phyloP scores from a whole-genome alignment of 2,888 invertebrate genomes.

The Lasioglossum pauxillum region DNA sequence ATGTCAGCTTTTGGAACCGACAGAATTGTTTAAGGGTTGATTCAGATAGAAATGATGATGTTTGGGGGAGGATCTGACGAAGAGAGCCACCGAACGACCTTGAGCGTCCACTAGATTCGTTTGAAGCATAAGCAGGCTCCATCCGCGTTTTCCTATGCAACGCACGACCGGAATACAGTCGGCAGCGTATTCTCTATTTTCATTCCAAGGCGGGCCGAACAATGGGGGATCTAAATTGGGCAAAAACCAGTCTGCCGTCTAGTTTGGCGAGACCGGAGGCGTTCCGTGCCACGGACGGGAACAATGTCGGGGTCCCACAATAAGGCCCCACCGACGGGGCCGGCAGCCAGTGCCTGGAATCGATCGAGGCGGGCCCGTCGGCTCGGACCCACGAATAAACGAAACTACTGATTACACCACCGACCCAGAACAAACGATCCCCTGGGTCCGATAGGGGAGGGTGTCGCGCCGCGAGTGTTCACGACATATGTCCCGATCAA shows the following conservation, averaged over 20 bases:
- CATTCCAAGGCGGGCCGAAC: slow-evolving; percentile 73
- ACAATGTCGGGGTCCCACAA: slow-evolving; percentile 28
- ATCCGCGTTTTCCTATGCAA: slow-evolving; percentile 61
- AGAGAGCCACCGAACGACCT: not conserved
- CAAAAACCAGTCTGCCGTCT: slow-evolving; percentile 80
- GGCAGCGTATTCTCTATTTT: slow-evolving; percentile 71
- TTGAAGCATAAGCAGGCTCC: not conserved
- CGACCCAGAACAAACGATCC: slow-evolving; percentile 53
- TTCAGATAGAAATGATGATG: not conserved
- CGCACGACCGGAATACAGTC: slow-evolving; percentile 39
- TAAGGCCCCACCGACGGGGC: slow-evolving; percentile 30
- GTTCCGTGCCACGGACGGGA: slow-evolving; percentile 56
- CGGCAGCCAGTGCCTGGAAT: slow-evolving; percentile 27
- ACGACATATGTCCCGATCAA: slow-evolving; percentile 36
- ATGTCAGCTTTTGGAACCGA: not conserved
- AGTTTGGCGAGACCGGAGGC: slow-evolving; percentile 74
- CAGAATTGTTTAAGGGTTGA: not conserved
- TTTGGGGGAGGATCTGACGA: not conserved
- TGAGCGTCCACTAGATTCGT: not conserved
- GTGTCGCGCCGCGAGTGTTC: slow-evolving; percentile 52
- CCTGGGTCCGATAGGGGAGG: slow-evolving; percentile 27
- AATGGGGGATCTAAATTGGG: slow-evolving; percentile 78
- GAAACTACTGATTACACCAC: slow-evolving; percentile 66
- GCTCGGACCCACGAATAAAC: slow-evolving; percentile 22
- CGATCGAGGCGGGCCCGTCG: slow-evolving; percentile 38